Evolutionary conservation across 2,113 vertebrate species (phyloP).

Genomic region (Etia nguti): DNA sequence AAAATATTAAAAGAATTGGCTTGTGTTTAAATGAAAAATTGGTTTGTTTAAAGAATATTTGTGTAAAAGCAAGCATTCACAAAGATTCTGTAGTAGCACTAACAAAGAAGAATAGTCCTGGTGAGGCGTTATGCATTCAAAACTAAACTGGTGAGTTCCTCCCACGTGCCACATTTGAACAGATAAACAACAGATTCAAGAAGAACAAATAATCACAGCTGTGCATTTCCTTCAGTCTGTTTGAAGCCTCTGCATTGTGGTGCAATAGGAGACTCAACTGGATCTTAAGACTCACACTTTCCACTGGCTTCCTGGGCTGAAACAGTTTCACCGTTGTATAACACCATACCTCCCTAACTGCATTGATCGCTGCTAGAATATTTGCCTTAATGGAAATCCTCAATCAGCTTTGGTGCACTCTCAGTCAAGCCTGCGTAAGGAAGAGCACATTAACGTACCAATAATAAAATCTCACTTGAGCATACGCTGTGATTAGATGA

Average conservation of each 20-base stretch:
- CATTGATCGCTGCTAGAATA: background rate
- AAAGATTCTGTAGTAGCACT: background rate
- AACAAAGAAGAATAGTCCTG: background rate
- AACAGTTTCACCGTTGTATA: constrained; percentile 4
- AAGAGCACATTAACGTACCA: background rate
- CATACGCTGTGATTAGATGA: background rate
- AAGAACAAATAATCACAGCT: background rate
- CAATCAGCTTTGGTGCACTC: background rate
- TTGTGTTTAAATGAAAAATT: background rate
- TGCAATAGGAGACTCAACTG: background rate
- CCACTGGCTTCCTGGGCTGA: background rate
- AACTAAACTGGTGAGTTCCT: background rate
- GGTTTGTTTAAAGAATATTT: background rate
- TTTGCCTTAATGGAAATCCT: constrained; percentile 7
- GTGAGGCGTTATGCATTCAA: background rate
- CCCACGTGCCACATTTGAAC: background rate
- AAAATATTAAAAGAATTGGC: background rate
- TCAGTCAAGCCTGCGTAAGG: background rate
- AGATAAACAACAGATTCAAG: background rate
- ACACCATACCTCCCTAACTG: background rate
- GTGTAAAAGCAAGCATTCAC: background rate
- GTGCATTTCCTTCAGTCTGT: background rate
- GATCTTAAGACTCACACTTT: constrained; percentile 1
- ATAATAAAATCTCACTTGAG: background rate
- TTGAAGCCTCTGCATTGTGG: background rate